These are phyloP conservation scores for Meteorus cinctellus DNA, from an alignment of 2,888 invertebrate species.

Conservation along the genomic window DNA sequence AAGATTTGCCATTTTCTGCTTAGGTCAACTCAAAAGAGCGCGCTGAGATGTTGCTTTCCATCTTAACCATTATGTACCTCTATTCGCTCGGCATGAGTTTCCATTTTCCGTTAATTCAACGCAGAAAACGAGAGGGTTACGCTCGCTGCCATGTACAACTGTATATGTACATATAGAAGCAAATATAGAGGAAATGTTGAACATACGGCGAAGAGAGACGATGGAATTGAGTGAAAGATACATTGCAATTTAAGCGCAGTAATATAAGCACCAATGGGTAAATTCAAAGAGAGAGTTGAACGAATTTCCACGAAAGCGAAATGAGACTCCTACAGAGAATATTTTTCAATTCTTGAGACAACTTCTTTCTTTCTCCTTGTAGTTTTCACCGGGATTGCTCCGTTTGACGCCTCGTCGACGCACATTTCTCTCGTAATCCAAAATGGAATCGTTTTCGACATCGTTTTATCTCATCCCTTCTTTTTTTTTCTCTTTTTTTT, in stretches of 20 bases:
- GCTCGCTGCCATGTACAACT: not conserved
- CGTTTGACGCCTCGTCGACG: conserved; percentile 21
- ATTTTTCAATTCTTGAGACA: conserved; percentile 48
- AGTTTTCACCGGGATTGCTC: conserved; percentile 35
- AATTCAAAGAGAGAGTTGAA: conserved; percentile 45
- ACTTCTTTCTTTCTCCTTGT: conserved; percentile 30
- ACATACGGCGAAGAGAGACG: conserved; percentile 38
- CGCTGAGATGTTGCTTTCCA: conserved; percentile 47
- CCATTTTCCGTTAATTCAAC: conserved; percentile 55
- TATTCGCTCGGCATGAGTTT: conserved; percentile 47
- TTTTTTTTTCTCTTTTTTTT: not conserved
- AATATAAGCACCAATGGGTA: conserved; percentile 47
- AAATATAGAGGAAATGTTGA: conserved; percentile 31
- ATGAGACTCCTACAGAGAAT: conserved; percentile 42
- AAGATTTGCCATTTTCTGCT: conserved; percentile 64
- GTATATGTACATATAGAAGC: not conserved
- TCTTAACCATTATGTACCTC: conserved; percentile 27
- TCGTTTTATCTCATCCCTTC: conserved; percentile 15
- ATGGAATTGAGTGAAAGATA: conserved; percentile 50
- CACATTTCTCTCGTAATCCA: conserved; percentile 35
- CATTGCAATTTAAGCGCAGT: conserved; percentile 52
- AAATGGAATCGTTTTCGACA: conserved; percentile 47
- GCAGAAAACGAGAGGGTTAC: not conserved
- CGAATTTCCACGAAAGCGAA: conserved; percentile 48
- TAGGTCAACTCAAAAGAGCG: conserved; percentile 61